A percentile compares a stretch with the other conserved stretches of the same genome.
phyloP scores from a whole-genome alignment of 2,113 vertebrate species.

The Speoplatyrhinus poulsoni region DNA sequence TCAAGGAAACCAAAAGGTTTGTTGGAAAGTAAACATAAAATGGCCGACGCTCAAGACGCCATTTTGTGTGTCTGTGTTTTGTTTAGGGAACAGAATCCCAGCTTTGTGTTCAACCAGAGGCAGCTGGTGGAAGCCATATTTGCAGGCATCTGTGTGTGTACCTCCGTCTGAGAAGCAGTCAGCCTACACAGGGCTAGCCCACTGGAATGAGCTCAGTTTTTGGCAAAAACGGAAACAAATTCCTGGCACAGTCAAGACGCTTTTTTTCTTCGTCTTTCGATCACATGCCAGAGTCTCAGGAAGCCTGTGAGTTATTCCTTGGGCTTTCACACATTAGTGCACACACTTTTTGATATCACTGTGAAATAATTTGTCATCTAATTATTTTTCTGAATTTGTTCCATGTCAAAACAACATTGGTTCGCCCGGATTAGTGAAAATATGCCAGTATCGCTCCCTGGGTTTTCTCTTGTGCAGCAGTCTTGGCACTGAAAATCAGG shows the following conservation, averaged over 20 bases:
- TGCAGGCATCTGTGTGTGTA: conserved; percentile 72
- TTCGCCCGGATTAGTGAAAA: neutral
- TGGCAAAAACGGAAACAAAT: conserved; percentile 72
- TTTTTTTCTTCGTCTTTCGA: conserved; percentile 52
- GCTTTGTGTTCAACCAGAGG: conserved; percentile 71
- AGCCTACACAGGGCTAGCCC: conserved; percentile 70
- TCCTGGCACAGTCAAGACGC: conserved; percentile 67
- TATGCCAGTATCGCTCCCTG: conserved; percentile 20
- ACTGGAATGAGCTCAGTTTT: conserved; percentile 74
- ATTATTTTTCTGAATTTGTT: conserved; percentile 23
- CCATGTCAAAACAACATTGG: neutral
- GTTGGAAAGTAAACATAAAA: conserved; percentile 67
- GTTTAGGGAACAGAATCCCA: conserved; percentile 70
- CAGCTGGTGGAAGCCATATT: conserved; percentile 75
- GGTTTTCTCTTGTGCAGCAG: conserved; percentile 25
- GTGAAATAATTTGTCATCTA: conserved; percentile 37
- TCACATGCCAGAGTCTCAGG: conserved; percentile 68
- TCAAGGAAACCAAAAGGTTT: conserved; percentile 37
- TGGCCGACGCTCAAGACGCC: conserved; percentile 73
- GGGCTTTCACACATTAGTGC: conserved; percentile 66
- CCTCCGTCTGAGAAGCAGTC: conserved; percentile 65
- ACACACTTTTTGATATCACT: conserved; percentile 41
- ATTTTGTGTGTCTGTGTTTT: conserved; percentile 78
- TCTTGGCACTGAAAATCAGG: conserved; percentile 11
- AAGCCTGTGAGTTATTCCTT: conserved; percentile 73